Percentiles rank a stretch among this genome's conserved stretches.
Evolutionary conservation across 2,888 invertebrate species (phyloP).

Genomic region (Caenorhabditis panamensis): DNA sequence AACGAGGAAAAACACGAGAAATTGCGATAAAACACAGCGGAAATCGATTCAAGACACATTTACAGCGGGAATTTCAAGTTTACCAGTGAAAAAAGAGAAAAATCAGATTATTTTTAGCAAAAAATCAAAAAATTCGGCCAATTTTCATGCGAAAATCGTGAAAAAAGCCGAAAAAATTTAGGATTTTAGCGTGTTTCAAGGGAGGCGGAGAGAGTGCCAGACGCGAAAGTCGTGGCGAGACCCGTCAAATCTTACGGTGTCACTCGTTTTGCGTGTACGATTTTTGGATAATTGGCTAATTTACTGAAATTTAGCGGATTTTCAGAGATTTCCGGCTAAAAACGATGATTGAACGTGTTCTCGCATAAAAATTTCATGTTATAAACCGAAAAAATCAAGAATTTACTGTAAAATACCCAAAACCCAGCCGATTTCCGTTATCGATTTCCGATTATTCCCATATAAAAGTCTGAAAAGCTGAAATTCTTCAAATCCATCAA

Average conservation of each 20-base stretch:
- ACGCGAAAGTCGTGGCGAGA: constrained; percentile 34
- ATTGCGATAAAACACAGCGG: neutral
- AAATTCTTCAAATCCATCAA: neutral
- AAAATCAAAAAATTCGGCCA: constrained; percentile 27
- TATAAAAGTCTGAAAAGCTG: neutral
- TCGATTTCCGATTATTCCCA: constrained; percentile 29
- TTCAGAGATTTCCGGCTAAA: neutral
- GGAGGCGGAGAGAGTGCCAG: constrained; percentile 23
- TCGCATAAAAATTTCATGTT: neutral
- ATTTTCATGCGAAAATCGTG: constrained; percentile 27
- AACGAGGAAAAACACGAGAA: neutral
- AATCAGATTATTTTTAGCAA: constrained; percentile 1
- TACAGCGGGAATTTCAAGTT: neutral
- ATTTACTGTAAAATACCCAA: neutral
- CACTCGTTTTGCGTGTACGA: constrained; percentile 44
- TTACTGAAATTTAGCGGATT: neutral
- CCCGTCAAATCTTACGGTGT: constrained; percentile 32
- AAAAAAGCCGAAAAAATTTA: constrained; percentile 57
- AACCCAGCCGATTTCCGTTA: constrained; percentile 20
- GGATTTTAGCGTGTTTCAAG: constrained; percentile 40
- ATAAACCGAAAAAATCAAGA: neutral
- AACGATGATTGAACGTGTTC: neutral
- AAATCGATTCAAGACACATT: neutral
- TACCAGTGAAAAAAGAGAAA: neutral
- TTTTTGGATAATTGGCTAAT: constrained; percentile 31